Percentiles rank a stretch among this genome's conserved stretches.
These are phyloP conservation scores for Lateolabrax maculatus DNA, from an alignment of 2,797 vertebrate genomes.

Conservation along the genomic window DNA sequence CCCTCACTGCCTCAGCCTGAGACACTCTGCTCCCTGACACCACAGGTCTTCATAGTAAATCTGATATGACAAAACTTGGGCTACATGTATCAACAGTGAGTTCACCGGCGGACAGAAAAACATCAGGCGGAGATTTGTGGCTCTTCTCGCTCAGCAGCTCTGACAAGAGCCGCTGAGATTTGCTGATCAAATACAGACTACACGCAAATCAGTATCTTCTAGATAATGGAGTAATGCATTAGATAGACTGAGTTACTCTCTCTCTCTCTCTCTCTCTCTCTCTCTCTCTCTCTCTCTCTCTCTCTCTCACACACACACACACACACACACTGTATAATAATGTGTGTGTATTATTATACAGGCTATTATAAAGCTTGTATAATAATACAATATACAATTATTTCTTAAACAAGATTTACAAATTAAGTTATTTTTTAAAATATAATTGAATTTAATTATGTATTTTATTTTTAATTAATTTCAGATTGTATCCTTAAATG, in stretches of 20 bases:
- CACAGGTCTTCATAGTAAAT: constrained; percentile 32
- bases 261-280: constrained; percentile 19
- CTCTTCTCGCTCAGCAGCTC: not conserved
- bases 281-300: constrained; percentile 26
- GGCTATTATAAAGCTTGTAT: too few relatives aligned
- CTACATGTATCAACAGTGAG: constrained; percentile 1
- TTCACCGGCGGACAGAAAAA: not conserved
- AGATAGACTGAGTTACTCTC: too few relatives aligned
- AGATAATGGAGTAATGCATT: not conserved
- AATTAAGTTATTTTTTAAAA: not conserved
- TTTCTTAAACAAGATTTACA: not conserved
- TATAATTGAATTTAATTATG: not conserved
- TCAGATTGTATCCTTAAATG: too few relatives aligned
- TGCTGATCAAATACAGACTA: constrained; percentile 16
- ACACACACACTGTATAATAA: too few relatives aligned
- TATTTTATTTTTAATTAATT: not conserved
- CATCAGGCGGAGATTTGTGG: not conserved
- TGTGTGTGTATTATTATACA: too few relatives aligned
- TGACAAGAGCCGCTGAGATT: not conserved
- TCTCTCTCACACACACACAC: constrained; percentile 1
- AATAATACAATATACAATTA: too few relatives aligned
- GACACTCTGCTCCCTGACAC: constrained; percentile 53
- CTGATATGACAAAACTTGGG: constrained; percentile 21
- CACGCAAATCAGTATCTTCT: constrained; percentile 13
- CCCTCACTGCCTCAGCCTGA: constrained; percentile 39